These are phyloP conservation scores for Rhinichthys osculus DNA, from an alignment of 2,797 vertebrate species.

Conservation along the genomic window DNA sequence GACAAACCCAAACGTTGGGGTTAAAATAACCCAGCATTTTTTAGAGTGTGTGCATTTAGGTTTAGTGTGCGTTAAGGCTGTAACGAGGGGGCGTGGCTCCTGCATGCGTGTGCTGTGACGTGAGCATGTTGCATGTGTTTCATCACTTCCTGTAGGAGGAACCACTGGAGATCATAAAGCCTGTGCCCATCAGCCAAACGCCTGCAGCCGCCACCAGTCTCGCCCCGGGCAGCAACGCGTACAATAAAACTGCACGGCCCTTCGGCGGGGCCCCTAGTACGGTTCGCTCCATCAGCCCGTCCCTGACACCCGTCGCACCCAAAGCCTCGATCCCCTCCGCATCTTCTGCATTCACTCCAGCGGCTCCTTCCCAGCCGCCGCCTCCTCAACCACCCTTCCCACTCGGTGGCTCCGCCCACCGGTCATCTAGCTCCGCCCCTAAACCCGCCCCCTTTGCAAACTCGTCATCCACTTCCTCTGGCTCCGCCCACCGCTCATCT, in stretches of 20 bases:
- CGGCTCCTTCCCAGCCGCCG: slow-evolving; percentile 76
- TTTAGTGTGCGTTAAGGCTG: slow-evolving; percentile 55
- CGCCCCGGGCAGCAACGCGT: slow-evolving; percentile 75
- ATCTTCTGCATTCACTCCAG: slow-evolving; percentile 93
- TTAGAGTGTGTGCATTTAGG: neutral
- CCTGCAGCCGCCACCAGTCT: slow-evolving; percentile 74
- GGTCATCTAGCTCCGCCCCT: slow-evolving; percentile 63
- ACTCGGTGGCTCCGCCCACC: slow-evolving; percentile 80
- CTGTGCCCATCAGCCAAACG: slow-evolving; percentile 90
- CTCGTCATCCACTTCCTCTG: slow-evolving; percentile 78
- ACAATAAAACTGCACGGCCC: slow-evolving; percentile 95
- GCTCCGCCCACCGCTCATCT: slow-evolving; percentile 72
- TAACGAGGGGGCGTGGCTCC: slow-evolving; percentile 68
- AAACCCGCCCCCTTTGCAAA: slow-evolving; percentile 72
- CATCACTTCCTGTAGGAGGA: slow-evolving; percentile 82
- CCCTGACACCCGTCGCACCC: slow-evolving; percentile 71
- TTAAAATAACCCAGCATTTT: no score
- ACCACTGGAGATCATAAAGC: slow-evolving; percentile 93
- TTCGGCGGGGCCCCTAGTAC: slow-evolving; percentile 80
- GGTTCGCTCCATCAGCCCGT: slow-evolving; percentile 55
- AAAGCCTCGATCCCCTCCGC: slow-evolving; percentile 94
- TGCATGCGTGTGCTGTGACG: slow-evolving; percentile 72
- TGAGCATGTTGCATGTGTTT: slow-evolving; percentile 72
- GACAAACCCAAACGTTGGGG: no score
- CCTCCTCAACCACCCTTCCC: slow-evolving; percentile 82